Evolutionary conservation across 2,888 invertebrate genomes (phyloP), one percentile per base, ranked within the genome.

Genomic region (Globia sparganii): DNA sequence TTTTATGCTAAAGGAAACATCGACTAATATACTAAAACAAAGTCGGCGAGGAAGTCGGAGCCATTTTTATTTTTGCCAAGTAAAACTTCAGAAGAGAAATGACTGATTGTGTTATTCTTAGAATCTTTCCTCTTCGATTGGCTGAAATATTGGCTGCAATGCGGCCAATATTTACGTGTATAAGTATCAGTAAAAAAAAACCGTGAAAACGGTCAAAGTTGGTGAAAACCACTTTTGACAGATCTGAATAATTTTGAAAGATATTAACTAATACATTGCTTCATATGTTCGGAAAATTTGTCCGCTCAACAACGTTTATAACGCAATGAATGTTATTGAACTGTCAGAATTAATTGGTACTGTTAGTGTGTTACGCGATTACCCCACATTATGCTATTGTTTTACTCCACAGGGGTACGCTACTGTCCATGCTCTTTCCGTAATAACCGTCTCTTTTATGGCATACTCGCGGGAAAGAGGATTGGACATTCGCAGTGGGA

Each of bases 21-120:
- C 67, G 31, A 53, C 67, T 56, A 72, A 72, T 61, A 75, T 79
- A 81, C 62, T 72, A 64, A 78, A 85, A 85, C 81, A 81, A 74
- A 79, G 69, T 78, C n/a, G 49, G 31, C 13, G 34, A 72, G 69
- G 65, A 84, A 72, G 78, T 75, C 25, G 31, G 1, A 18, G 40
- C 28, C 34, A 67, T 75, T 73, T 84, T 75, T 78, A 59, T 67
- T 81, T 37, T 65, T 68, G 49, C 79, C 58, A 56, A 78, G 72
- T 61, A 46, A 74, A 31, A 58, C 25, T 56, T 40, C 25, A 56
- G 31, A 37, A 8, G 8, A 2, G 37, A 59, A 31, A 73, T 75
- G 28, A 65, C 37, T 74, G 65, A 78, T 82, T 66, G 37, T 34
- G 2, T 77, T 56, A 6, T 15, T 28, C 21, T 15, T 40, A 21